A percentile compares a stretch with the other conserved stretches of the same genome.
Conservation (phyloP, 2,888 invertebrate species). For the Drosophila leonis region DNA sequence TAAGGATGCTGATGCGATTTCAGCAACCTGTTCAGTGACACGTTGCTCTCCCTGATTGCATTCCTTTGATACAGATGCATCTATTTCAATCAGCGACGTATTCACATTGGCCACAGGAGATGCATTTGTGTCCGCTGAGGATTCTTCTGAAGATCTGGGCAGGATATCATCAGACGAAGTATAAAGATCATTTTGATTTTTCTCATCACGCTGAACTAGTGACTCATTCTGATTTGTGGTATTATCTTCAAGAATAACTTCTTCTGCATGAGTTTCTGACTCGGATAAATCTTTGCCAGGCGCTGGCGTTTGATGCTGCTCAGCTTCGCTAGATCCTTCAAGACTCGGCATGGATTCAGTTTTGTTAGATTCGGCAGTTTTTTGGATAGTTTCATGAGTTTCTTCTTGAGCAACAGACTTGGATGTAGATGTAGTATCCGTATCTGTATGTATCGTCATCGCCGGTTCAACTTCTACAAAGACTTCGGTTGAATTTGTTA, state of each 20-base stretch:
- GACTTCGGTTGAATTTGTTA: neutral
- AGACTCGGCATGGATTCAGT: neutral
- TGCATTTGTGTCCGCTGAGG: neutral
- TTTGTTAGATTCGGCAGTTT: neutral
- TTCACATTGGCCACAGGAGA: neutral
- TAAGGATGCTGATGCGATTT: neutral
- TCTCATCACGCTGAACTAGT: neutral
- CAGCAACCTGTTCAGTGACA: neutral
- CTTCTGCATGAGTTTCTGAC: neutral
- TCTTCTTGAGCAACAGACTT: neutral
- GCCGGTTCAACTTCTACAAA: neutral
- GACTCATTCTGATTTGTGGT: neutral
- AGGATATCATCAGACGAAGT: neutral
- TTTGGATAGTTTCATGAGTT: neutral
- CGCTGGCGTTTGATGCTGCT: neutral
- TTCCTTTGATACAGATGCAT: neutral
- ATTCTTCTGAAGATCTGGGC: constrained; percentile 3
- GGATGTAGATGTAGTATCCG: neutral
- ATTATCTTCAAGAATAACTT: neutral
- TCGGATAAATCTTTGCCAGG: neutral
- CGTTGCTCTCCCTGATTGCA: neutral
- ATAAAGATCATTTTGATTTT: neutral
- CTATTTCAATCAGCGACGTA: constrained; percentile 1
- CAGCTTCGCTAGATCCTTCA: neutral
- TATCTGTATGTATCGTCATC: neutral